Conservation (phyloP, 92 coral and sea anemone genomes). For the Pocillopora grandis region DNA sequence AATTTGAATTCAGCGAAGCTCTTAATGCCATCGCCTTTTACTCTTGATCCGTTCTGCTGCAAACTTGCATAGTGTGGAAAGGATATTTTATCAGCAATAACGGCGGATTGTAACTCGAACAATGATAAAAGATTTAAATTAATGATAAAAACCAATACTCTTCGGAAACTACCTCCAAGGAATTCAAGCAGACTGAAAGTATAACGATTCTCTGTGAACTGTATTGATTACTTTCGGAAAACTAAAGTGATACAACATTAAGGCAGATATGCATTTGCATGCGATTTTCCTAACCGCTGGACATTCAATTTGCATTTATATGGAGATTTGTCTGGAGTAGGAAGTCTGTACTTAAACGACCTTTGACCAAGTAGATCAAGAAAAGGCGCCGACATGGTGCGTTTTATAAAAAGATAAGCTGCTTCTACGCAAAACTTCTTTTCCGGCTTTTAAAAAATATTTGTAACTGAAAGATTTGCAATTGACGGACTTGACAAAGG, state of each 20-base stretch:
- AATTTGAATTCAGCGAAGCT: too few species aligned
- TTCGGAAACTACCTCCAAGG: not conserved
- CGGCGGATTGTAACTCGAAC: too few species aligned
- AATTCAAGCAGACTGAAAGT: not conserved
- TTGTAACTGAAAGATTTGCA: not conserved
- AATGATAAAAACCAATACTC: too few species aligned
- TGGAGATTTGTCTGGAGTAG: not conserved
- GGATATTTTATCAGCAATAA: too few species aligned
- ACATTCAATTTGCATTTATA: slow-evolving; percentile 5
- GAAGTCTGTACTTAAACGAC: not conserved
- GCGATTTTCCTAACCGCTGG: not conserved
- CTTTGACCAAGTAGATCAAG: not conserved
- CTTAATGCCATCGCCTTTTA: too few species aligned
- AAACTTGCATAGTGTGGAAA: too few species aligned
- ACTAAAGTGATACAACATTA: not conserved
- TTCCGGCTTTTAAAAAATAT: slow-evolving; percentile 2
- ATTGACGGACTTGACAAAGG: not conserved
- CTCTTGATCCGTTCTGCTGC: too few species aligned
- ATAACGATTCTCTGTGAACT: not conserved
- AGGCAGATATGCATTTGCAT: not conserved
- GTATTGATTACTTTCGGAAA: not conserved
- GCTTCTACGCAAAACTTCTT: not conserved
- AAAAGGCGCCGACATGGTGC: not conserved
- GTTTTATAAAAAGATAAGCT: slow-evolving; percentile 2
- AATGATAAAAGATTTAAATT: too few species aligned